Base-by-base conservation (phyloP, 2,797 vertebrate genomes). In the Paedocypris micromegethes region DNA sequence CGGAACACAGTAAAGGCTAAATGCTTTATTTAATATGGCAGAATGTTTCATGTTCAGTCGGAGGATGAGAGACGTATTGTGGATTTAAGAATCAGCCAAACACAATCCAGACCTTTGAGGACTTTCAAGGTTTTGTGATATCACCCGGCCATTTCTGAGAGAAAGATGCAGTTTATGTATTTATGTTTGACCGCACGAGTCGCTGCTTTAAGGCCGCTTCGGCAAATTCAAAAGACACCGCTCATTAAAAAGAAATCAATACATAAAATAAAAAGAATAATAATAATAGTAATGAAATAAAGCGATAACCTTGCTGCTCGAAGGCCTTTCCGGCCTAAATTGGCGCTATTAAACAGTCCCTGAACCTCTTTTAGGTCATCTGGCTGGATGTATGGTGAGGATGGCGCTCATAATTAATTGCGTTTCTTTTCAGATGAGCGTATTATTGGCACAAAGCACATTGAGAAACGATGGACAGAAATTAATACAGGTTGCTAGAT, bases 271-370 rank as follows among this genome's bases (percentile, higher is more conserved):
- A 23, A 23, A 23, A 1, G 1, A 23, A 23, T 1, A 23, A 23
- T 23, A 23, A 23, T 23, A 23, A 23, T 23, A 23, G 23, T 23
- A 23, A 23, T 23, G 23, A 23, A 23, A 23, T 75, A 66, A 57
- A 47, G 67, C 66, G 73, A 60, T 61, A 80, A 44, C 66, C 81
- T 80, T 82, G 54, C 3, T 67, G 68, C 70, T 77, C 79, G 68
- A 74, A 65, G 53, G 72, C 63, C 58, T 66, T 63, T 75, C 55
- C 37, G 51, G 56, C 43, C 56, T 59, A 5, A 68, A 57, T 42
- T 39, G 58, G 54, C 51, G 51, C 74, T 58, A 56, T 57, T 68
- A 63, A 66, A 43, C 74, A 58, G 67, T 56, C 72, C 72, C 72
- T 73, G 63, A 73, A 70, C 64, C 61, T 63, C 59, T 54, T 70